phyloP scores from a whole-genome alignment of 2,888 invertebrate genomes.

The Pheosia gnoma region DNA sequence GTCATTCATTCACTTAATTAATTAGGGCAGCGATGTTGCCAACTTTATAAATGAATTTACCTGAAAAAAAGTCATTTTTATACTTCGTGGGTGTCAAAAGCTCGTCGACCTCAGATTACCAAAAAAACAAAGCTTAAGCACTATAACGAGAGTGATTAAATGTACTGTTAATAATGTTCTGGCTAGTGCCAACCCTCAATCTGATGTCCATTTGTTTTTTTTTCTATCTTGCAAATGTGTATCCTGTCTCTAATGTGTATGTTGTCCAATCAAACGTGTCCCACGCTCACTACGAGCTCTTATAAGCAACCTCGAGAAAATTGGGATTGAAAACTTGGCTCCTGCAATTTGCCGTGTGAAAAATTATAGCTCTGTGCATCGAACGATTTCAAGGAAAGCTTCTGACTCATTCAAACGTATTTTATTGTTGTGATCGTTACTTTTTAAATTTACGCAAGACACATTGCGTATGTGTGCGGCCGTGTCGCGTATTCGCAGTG shows the following conservation, averaged over 20 bases:
- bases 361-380: constrained; percentile 24
- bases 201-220: background rate
- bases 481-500: background rate
- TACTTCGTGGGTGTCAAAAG: constrained; percentile 26
- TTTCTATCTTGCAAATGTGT: background rate
- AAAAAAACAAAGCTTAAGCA: constrained; percentile 42
- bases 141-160: constrained; percentile 38
- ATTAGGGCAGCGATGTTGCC: constrained; percentile 31
- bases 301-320: constrained; percentile 9
- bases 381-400: constrained; percentile 36
- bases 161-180: constrained; percentile 18
- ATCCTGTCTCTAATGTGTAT: no score
- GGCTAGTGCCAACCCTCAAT: constrained; percentile 23
- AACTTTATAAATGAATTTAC: constrained; percentile 35
- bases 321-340: constrained; percentile 29
- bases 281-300: background rate
- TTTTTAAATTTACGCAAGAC: constrained; percentile 36
- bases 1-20: constrained; percentile 21
- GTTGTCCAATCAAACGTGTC: background rate
- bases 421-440: constrained; percentile 40
- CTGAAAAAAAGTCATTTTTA: constrained; percentile 24
- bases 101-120: constrained; percentile 36
- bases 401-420: constrained; percentile 36
- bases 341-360: constrained; percentile 19
- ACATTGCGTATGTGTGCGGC: background rate